Conservation (phyloP, 2,113 vertebrate species). For the Gadus macrocephalus region DNA sequence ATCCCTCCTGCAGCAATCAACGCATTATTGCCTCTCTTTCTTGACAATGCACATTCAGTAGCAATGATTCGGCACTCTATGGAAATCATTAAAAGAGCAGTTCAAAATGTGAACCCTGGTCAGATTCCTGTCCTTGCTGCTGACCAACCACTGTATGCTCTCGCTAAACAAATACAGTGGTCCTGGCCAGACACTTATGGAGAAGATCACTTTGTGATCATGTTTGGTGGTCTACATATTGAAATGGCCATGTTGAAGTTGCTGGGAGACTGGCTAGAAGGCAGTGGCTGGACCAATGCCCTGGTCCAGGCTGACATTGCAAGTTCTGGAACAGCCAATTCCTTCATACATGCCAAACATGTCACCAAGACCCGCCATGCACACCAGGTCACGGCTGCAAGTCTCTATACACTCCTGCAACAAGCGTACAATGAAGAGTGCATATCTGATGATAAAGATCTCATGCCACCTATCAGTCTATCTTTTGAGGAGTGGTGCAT, state of each 20-base stretch:
- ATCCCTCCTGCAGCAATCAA: background rate
- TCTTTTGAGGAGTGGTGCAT: background rate
- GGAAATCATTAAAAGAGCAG: background rate
- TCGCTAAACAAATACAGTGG: slow-evolving; percentile 9
- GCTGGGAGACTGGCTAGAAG: background rate
- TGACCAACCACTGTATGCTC: background rate
- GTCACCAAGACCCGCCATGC: too few relatives aligned
- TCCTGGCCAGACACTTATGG: slow-evolving; percentile 4
- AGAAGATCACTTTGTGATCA: slow-evolving; percentile 4
- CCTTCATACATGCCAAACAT: too few relatives aligned
- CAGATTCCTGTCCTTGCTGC: background rate
- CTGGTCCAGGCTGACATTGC: background rate
- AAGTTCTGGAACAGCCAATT: too few relatives aligned
- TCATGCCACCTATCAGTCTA: too few relatives aligned
- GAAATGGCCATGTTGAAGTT: slow-evolving; percentile 4
- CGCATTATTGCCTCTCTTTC: background rate
- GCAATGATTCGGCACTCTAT: background rate
- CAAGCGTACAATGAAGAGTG: too few relatives aligned
- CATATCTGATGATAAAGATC: too few relatives aligned
- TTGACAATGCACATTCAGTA: background rate
- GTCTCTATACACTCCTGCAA: too few relatives aligned
- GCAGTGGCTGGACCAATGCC: background rate
- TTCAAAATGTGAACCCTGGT: background rate
- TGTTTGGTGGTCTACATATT: slow-evolving; percentile 16
- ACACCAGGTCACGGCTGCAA: too few relatives aligned